These are phyloP conservation scores for Metridium senile DNA, from an alignment of 92 coral and sea anemone genomes.

Conservation along the genomic window DNA sequence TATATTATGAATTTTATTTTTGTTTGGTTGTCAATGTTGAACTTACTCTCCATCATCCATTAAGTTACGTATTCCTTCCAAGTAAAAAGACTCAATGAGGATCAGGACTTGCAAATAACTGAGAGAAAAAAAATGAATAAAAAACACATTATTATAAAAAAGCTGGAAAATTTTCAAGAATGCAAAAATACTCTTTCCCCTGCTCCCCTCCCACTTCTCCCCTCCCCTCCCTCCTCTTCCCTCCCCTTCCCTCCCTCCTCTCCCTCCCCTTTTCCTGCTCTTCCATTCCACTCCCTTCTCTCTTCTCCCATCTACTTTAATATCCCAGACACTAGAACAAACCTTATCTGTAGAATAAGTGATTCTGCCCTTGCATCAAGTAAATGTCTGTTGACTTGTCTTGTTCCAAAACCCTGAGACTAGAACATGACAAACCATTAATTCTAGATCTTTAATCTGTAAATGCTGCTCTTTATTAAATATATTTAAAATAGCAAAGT, in stretches of 20 bases:
- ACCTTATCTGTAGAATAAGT: slow-evolving; percentile 86
- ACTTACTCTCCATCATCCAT: slow-evolving; percentile 81
- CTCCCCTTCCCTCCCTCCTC: too few relatives aligned
- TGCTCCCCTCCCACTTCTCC: too few relatives aligned
- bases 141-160: not conserved
- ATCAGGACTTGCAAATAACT: slow-evolving; percentile 90
- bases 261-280: too few relatives aligned
- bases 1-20: not conserved
- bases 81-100: slow-evolving; percentile 79
- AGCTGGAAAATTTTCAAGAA: not conserved
- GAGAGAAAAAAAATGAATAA: slow-evolving; percentile 5
- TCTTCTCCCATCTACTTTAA: too few relatives aligned
- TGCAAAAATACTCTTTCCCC: too few relatives aligned
- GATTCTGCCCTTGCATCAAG: slow-evolving; percentile 84
- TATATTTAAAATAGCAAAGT: too few relatives aligned
- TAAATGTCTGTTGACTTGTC: slow-evolving; percentile 84
- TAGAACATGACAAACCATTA: slow-evolving; percentile 25
- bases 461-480: too few relatives aligned
- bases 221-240: too few relatives aligned
- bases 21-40: not conserved
- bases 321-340: too few relatives aligned
- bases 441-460: too few relatives aligned
- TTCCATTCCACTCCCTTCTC: too few relatives aligned
- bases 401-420: slow-evolving; percentile 97
- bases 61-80: slow-evolving; percentile 74